A percentile compares a stretch with the other conserved stretches of the same genome.
Conservation (phyloP, 1,140 invertebrate species). For the Paramacrobiotus metropolitanus region DNA sequence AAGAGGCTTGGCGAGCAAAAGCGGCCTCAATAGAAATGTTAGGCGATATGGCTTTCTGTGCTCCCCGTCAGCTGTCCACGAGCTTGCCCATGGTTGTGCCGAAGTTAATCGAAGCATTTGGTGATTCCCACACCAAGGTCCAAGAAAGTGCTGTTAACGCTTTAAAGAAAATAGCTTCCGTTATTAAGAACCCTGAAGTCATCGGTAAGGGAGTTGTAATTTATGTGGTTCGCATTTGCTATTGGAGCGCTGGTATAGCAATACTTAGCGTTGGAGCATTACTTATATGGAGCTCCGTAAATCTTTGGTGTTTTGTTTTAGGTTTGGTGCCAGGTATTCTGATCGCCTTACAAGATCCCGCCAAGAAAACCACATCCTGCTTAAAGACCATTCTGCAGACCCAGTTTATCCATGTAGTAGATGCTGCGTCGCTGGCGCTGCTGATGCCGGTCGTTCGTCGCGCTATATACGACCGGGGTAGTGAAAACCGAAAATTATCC, state of each 20-base stretch:
- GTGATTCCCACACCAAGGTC: conserved; percentile 94
- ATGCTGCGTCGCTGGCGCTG: conserved; percentile 85
- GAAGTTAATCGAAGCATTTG: conserved; percentile 85
- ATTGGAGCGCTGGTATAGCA: too few species aligned
- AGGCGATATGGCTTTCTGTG: conserved; percentile 91
- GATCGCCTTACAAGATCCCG: conserved; percentile 83
- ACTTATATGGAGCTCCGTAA: too few species aligned
- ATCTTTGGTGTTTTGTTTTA: too few species aligned
- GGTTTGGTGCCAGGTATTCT: conserved; percentile 71
- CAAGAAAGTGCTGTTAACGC: conserved; percentile 85
- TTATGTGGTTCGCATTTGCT: too few species aligned
- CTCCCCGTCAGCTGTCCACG: conserved; percentile 88
- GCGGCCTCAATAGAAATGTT: conserved; percentile 77
- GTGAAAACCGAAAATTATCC: conserved; percentile 93
- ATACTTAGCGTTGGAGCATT: too few species aligned
- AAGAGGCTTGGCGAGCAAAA: conserved; percentile 97
- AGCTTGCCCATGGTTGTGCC: conserved; percentile 94
- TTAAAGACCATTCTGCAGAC: conserved; percentile 78
- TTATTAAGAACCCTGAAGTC: conserved; percentile 95
- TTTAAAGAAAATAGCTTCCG: conserved; percentile 81
- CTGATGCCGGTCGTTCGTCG: conserved; percentile 97
- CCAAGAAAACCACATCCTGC: conserved; percentile 73
- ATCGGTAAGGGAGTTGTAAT: too few species aligned
- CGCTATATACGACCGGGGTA: conserved; percentile 85
- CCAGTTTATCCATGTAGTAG: conserved; percentile 97